Conservation (phyloP, 1,140 invertebrate genomes). For the Drosophila miranda region DNA sequence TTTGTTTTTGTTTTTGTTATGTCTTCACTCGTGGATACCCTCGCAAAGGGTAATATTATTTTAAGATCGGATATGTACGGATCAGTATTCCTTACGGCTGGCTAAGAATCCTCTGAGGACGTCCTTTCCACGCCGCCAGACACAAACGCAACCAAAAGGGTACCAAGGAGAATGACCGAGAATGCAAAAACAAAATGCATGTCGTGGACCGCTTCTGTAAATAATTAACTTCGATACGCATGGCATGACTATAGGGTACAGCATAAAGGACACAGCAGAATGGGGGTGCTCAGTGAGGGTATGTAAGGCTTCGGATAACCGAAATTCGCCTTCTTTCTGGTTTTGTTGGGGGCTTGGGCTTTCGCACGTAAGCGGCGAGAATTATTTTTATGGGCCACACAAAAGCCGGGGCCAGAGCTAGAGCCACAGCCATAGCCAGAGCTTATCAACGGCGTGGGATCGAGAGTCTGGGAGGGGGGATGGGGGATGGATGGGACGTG, state of each 20-base stretch:
- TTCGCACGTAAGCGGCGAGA: constrained; percentile 65
- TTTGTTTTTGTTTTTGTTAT: neutral
- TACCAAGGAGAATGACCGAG: no score
- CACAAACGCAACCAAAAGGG: no score
- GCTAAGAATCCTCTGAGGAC: no score
- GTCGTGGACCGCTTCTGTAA: no score
- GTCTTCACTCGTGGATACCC: neutral
- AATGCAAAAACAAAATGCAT: no score
- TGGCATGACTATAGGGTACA: no score
- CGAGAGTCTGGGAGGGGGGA: neutral
- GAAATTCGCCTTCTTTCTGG: neutral
- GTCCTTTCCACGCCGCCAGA: no score
- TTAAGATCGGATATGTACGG: no score
- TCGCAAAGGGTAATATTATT: neutral
- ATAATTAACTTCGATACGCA: no score
- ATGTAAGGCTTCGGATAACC: neutral
- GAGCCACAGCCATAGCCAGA: neutral
- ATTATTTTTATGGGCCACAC: constrained; percentile 66
- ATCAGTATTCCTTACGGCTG: no score
- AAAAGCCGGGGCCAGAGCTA: constrained; percentile 33
- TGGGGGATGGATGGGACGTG: constrained; percentile 8
- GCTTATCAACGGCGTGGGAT: constrained; percentile 44
- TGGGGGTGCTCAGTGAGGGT: no score
- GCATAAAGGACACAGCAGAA: no score
- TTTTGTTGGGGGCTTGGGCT: constrained; percentile 6